A percentile compares a stretch with the other conserved stretches of the same genome.
phyloP scores from a whole-genome alignment of 2,888 invertebrate species.

The Thecocarcelia acutangulata region DNA sequence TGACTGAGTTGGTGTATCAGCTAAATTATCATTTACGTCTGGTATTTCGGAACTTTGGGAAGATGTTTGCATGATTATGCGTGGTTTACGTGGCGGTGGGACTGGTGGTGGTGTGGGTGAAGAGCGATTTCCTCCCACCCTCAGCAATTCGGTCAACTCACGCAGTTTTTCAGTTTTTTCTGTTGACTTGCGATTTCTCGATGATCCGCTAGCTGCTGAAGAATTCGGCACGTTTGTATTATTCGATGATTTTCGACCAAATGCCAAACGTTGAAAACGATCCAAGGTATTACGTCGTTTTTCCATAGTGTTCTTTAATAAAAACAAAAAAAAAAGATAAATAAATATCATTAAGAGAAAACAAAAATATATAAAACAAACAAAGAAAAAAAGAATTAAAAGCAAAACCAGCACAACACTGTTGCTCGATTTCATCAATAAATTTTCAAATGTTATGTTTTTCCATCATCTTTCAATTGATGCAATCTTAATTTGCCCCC shows the following conservation, averaged over 20 bases:
- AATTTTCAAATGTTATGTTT: slow-evolving; percentile 55
- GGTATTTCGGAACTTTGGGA: slow-evolving; percentile 82
- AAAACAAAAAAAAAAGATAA: slow-evolving; percentile 26
- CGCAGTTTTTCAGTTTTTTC: slow-evolving; percentile 88
- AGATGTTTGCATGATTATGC: slow-evolving; percentile 80
- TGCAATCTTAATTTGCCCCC: neutral
- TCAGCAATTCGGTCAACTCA: slow-evolving; percentile 90
- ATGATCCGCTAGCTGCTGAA: slow-evolving; percentile 43
- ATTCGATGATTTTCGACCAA: slow-evolving; percentile 82
- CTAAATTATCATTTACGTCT: slow-evolving; percentile 67
- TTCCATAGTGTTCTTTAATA: slow-evolving; percentile 80
- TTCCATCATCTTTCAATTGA: neutral
- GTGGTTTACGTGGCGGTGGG: slow-evolving; percentile 83
- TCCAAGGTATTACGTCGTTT: slow-evolving; percentile 87
- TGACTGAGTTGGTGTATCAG: slow-evolving; percentile 19
- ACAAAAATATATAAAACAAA: slow-evolving; percentile 6
- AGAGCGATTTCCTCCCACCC: slow-evolving; percentile 77
- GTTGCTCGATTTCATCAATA: slow-evolving; percentile 60
- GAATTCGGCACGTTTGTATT: slow-evolving; percentile 63
- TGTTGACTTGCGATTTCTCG: slow-evolving; percentile 79
- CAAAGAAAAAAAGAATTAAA: slow-evolving; percentile 27
- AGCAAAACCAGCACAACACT: slow-evolving; percentile 52
- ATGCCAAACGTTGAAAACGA: slow-evolving; percentile 90
- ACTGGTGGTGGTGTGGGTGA: slow-evolving; percentile 84
- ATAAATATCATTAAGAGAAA: slow-evolving; percentile 25